Evolutionary conservation across 2,888 invertebrate species (phyloP), one percentile per base, ranked within the genome.

Genomic region (Allygus modestus): DNA sequence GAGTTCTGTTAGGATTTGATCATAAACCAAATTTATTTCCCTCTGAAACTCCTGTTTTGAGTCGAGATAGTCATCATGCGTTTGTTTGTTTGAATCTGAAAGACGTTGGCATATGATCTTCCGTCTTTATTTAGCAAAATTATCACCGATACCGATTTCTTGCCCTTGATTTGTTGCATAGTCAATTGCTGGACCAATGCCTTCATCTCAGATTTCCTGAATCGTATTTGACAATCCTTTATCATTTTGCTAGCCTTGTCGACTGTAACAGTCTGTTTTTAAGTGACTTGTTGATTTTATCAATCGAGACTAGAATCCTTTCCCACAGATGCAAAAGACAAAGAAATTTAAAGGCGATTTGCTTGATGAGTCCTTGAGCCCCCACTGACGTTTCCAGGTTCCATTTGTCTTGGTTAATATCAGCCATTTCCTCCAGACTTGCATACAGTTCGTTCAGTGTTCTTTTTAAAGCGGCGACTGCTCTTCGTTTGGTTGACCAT

Each of bases 161-260:
- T 82, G 37, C 4, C 5, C 37, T 37, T 37, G 37, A 7, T 37
- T 37, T 37, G 4, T 37, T 37, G 37, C 37, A 37, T 37, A 37
- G 37, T 4, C 9, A 37, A 37, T 37, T 37, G 37, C 37, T 37
- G 4, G 4, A 9, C 26, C 5, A 20, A 71, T 71, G 71, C 46
- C 23, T 41, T 83, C 46, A 71, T 73, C 73, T 23, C 73, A 37
- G 46, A 83, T 83, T 54, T 83, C 82, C 33, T 83, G 82, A 83
- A 83, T 46, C 69, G 82, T 71, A 51, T 69, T 71, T 71, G 73
- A 71, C 33, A 83, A 37, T 31, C 82, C 82, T 17, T 83, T 28
- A 82, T 43, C 43, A 82, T 82, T 82, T 65, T 65, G 43, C n/a
- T 43, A 61, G 82, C 82, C 28, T 46, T 26, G 61, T 71, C 51